Evolutionary conservation across 2,113 vertebrate genomes (phyloP).

Genomic region (Hydropotes inermis): DNA sequence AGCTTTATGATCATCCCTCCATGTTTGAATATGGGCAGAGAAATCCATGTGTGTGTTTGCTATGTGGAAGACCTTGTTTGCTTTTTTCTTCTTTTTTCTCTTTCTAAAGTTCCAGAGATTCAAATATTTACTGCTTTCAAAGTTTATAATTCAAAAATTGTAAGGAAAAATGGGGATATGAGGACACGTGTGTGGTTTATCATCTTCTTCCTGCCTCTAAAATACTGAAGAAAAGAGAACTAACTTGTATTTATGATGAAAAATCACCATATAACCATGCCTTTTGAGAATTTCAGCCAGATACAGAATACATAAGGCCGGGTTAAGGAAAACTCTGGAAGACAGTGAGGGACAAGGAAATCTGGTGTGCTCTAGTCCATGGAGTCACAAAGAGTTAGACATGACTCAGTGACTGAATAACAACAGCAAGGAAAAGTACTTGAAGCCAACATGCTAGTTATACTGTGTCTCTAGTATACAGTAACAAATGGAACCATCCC

Average conservation of each 20-base stretch:
- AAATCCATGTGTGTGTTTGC: background rate
- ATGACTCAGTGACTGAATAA: background rate
- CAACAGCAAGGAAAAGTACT: background rate
- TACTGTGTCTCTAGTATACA: background rate
- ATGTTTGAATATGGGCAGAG: background rate
- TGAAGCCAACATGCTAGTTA: background rate
- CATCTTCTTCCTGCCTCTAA: background rate
- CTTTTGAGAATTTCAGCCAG: background rate
- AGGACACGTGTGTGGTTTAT: background rate
- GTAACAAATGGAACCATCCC: background rate
- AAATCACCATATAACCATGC: background rate
- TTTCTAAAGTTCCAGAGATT: background rate
- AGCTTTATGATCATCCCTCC: background rate
- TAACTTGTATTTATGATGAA: background rate
- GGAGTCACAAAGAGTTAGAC: background rate
- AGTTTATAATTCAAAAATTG: background rate
- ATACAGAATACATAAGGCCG: background rate
- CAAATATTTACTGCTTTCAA: background rate
- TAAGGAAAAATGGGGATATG: background rate
- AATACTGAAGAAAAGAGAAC: background rate
- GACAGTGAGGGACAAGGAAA: background rate
- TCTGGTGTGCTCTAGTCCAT: background rate
- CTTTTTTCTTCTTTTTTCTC: background rate
- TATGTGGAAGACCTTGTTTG: background rate
- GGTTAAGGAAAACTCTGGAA: background rate